Evolutionary conservation across 2,888 invertebrate genomes (phyloP), one percentile per base, ranked within the genome.

Genomic region (Cephus runcator): DNA sequence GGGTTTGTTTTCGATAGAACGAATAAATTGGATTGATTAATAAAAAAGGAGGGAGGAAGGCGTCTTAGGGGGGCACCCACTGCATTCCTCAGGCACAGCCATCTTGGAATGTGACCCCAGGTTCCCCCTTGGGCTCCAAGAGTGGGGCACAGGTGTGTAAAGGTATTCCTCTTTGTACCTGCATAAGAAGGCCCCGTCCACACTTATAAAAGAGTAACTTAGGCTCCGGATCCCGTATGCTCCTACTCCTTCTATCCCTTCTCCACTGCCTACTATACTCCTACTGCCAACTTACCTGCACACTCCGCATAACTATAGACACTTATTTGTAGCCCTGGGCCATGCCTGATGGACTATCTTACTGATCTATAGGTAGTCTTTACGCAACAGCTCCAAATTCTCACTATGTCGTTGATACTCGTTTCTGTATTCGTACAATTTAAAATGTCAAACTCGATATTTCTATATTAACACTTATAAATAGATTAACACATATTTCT

Each of bases 21-120:
- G 86, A 82, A 87, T 87, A 89, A 89, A 89, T 88, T 87, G 86
- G 85, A 82, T 85, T 87, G 89, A 88, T 89, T 89, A 88, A 88
- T 87, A 90, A 90, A 91, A 90, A 89, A 88, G 87, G 87, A 88
- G 89, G 87, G 88, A 90, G 87, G 85, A 88, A 88, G 88, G 89
- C 90, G 88, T 89, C 89, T 89, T 86, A 87, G 88, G 89, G 88
- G 90, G 89, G 89, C 90, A 89, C 89, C 90, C 90, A 90, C 91
- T 90, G 91, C 92, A 92, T 91, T 91, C 92, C 92, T 89, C 84
- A 88, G 88, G 88, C 88, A 90, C 91, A 90, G 92, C 92, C 92
- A 92, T 92, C 90, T 92, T 92, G 92, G 92, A 92, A 92, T 92
- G 92, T 92, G 92, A 91, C 91, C 91, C 90, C 91, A 83, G 89